phyloP scores from a whole-genome alignment of 23 tunicate species.

The Ciona savignyi region DNA sequence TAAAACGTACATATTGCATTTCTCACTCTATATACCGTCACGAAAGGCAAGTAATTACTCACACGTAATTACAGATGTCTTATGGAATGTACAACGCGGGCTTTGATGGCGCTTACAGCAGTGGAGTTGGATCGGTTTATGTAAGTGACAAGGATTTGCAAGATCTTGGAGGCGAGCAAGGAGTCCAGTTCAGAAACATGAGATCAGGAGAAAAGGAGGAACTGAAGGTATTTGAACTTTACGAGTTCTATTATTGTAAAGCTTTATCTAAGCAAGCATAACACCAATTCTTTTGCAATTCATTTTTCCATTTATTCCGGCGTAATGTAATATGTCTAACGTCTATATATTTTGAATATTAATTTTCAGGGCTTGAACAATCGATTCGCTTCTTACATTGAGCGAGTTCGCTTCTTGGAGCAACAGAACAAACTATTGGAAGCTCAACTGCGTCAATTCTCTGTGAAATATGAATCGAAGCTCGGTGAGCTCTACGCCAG shows the following conservation, averaged over 20 bases:
- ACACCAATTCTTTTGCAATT: too few species aligned
- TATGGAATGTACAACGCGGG: constrained; percentile 48
- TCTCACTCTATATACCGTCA: neutral
- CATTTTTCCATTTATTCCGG: too few species aligned
- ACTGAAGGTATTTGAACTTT: constrained; percentile 97
- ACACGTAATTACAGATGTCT: constrained; percentile 19
- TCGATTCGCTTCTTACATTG: constrained; percentile 97
- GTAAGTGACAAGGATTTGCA: constrained; percentile 96
- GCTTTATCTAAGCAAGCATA: too few species aligned
- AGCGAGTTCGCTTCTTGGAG: constrained; percentile 95
- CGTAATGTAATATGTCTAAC: too few species aligned
- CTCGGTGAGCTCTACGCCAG: constrained; percentile 78
- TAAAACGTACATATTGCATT: neutral
- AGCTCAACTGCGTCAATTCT: constrained; percentile 95
- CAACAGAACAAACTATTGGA: constrained; percentile 95
- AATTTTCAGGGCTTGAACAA: constrained; percentile 76
- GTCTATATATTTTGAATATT: too few species aligned
- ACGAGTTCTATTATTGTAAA: too few species aligned
- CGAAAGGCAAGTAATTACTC: too few species aligned
- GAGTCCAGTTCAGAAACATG: constrained; percentile 93
- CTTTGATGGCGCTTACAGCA: constrained; percentile 70
- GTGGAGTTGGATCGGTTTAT: constrained; percentile 72
- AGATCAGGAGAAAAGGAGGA: constrained; percentile 98
- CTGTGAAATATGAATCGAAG: constrained; percentile 90
- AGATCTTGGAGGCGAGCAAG: constrained; percentile 92